Base-by-base conservation (phyloP, 2,113 vertebrate genomes). In the Papio anubis region DNA sequence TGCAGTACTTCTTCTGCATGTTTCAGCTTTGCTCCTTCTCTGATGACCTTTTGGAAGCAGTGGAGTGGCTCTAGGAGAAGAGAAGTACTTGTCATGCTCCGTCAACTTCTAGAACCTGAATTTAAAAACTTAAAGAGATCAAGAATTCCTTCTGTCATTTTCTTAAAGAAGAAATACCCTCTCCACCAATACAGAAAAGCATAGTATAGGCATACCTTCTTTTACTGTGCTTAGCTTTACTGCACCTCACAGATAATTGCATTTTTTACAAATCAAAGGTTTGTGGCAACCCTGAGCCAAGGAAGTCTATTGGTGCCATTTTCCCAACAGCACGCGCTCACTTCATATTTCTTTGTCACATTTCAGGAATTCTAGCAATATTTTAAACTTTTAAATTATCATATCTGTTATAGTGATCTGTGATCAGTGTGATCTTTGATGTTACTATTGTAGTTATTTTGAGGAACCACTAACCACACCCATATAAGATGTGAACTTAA, bases 41-140 rank as follows among this genome's bases (percentile, higher is more conserved):
- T 52, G 12, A 21, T 87, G 86, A 95, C 80, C 84, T 97, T 94
- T 85, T 43, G 25, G 76, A 94, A 90, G 80, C 61, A 48, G 17
- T 40, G 20, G 38, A 64, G 89, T 70, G 61, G 38, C 43, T 84
- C 79, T 45, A 40, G 17, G 43, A 64, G 20, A 93, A 68, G 32
- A 87, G 5, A 43, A 45, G 27, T 8, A 66, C 85, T 68, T 90
- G 40, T 57, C 76, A 84, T 12, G 23, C 50, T 96, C 75, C 66
- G 45, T 91, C 95, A 90, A 23, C 50, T 90, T 94, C 61, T 61
- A 70, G 75, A 92, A 79, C 40, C 21, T 86, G 61, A 93, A 76
- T 80, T 48, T 48, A 86, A 93, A 72, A 78, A 85, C 12, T 70
- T 59, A 78, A 90, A 40, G 43, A 52, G 52, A 96, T 80, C 59